phyloP scores from a whole-genome alignment of 2,888 invertebrate species.

The Phlogophora meticulosa region DNA sequence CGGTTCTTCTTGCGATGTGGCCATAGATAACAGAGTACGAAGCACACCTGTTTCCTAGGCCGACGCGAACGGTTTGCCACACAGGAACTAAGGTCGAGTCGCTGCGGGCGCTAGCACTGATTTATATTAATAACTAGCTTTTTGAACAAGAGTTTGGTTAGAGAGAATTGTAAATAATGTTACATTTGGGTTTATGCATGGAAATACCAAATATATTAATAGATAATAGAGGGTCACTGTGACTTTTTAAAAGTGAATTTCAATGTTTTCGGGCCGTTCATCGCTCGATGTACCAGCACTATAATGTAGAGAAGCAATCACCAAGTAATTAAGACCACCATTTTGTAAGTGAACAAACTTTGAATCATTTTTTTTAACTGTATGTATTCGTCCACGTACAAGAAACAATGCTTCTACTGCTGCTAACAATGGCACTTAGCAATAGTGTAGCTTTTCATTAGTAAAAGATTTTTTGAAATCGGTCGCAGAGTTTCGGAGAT shows the following conservation, averaged over 20 bases:
- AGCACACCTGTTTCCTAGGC: conserved; percentile 68
- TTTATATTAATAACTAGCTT: conserved; percentile 61
- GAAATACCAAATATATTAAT: neutral
- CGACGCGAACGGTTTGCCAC: conserved; percentile 54
- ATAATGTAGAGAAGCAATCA: too few relatives aligned
- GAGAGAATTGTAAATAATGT: conserved; percentile 7
- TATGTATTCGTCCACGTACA: too few relatives aligned
- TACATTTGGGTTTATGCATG: neutral
- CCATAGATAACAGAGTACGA: conserved; percentile 60
- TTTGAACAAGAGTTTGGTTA: conserved; percentile 30
- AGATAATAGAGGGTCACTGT: neutral
- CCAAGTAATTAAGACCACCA: too few relatives aligned
- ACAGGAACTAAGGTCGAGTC: conserved; percentile 66
- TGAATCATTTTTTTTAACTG: too few relatives aligned
- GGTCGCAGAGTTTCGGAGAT: too few relatives aligned
- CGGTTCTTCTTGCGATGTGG: conserved; percentile 59
- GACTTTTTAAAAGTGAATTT: neutral
- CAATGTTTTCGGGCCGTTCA: neutral
- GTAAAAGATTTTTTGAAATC: too few relatives aligned
- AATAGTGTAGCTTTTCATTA: too few relatives aligned
- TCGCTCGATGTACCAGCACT: neutral
- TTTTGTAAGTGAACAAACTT: too few relatives aligned
- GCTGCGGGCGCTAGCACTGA: conserved; percentile 57
- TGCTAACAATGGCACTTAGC: too few relatives aligned
- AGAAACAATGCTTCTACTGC: too few relatives aligned